Evolutionary conservation across 2,797 vertebrate species (phyloP), one percentile per base, ranked within the genome.

Genomic region (Danionella dracula): DNA sequence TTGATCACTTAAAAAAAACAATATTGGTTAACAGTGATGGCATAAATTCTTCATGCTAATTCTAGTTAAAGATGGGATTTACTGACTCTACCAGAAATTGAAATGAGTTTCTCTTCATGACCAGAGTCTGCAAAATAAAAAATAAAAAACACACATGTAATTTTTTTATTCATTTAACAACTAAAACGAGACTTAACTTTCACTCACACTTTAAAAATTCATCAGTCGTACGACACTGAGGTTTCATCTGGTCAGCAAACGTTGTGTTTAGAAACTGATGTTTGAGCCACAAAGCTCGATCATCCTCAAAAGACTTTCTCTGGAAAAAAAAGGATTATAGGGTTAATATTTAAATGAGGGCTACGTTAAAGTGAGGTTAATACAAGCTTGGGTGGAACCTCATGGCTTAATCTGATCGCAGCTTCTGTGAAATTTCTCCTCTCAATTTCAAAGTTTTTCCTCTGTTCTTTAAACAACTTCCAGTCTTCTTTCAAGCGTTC

Each of bases 361-460:
- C 45, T 20, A 1, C 45, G 8, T 1, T 4, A 6, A 27, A 1
- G 53, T 38, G 6, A 29, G 8, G 16, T 55, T 35, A n/a, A n/a
- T n/a, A n/a, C n/a, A n/a, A n/a, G n/a, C n/a, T n/a, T n/a, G n/a
- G n/a, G n/a, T n/a, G n/a, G n/a, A n/a, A 97, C 96, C 93, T 98
- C 94, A 49, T 93, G 89, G 73, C 96, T 94, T 67, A 98, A 83
- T 83, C 95, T 86, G 79, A 98, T 97, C 58, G 96, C 95, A 61
- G 96, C 96, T 79, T 99, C 96, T 0, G 95, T 99, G 79, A 97
- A 97, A 84, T 89, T 95, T 72, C 82, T 90, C 80, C 95, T 89
- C 73, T 99, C 95, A 78, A 84, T 92, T 79, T 98, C 95, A 76
- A 99, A 97, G 73, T 91, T 92, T 78, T 89, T 94, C 66, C 92